phyloP scores from a whole-genome alignment of 23 tunicate species.

The Trididemnum nubilum region DNA sequence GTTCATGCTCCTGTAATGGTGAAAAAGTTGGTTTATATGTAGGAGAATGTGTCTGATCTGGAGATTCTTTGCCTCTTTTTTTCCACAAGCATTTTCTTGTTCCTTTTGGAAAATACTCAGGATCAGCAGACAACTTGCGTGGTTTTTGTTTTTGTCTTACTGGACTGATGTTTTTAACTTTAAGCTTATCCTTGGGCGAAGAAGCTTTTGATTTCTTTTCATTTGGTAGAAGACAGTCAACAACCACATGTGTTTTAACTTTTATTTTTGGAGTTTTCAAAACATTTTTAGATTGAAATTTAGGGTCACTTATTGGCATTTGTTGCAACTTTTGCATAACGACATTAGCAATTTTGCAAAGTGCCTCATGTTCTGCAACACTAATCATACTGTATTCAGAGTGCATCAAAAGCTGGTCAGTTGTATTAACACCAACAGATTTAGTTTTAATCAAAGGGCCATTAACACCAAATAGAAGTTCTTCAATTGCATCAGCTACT shows the following conservation, averaged over 20 bases:
- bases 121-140: slow-evolving; percentile 8
- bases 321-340: slow-evolving; percentile 18
- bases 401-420: slow-evolving; percentile 23
- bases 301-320: too few species aligned
- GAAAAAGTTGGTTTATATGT: not conserved
- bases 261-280: too few species aligned
- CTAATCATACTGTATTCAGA: slow-evolving; percentile 36
- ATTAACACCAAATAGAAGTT: slow-evolving; percentile 45
- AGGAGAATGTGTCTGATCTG: not conserved
- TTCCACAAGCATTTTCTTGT: slow-evolving; percentile 12
- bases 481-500: slow-evolving; percentile 90
- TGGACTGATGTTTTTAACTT: not conserved
- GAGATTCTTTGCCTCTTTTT: not conserved
- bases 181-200: not conserved
- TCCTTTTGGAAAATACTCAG: slow-evolving; percentile 20
- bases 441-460: not conserved
- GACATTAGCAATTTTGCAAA: slow-evolving; percentile 75
- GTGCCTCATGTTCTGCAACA: slow-evolving; percentile 45
- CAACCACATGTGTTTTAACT: too few species aligned
- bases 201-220: too few species aligned
- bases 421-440: slow-evolving; percentile 8
- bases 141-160: not conserved
- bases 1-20: not conserved
- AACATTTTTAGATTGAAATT: too few species aligned
- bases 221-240: too few species aligned